Conservation (phyloP, 30 jellyfish, hydroid and myxozoan species). For the Rhopilema esculentum region DNA sequence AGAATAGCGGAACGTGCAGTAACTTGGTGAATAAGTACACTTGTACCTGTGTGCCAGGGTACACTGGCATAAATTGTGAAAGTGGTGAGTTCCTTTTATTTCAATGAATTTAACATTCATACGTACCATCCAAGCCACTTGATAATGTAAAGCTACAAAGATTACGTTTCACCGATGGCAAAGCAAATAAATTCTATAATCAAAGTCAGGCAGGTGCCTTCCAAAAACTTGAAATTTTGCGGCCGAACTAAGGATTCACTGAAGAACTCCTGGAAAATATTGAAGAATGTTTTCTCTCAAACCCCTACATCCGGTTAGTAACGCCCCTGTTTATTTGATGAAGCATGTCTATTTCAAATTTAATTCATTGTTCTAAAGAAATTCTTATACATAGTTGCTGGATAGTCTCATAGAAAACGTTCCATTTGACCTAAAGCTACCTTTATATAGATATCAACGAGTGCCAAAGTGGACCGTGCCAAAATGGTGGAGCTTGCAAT, state of each 20-base stretch:
- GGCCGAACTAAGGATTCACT: too few species aligned
- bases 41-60: slow-evolving; percentile 46
- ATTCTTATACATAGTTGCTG: background rate
- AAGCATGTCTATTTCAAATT: background rate
- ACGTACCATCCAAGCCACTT: background rate
- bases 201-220: too few species aligned
- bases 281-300: too few species aligned
- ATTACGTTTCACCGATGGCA: too few species aligned
- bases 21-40: slow-evolving; percentile 22
- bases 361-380: background rate
- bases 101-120: background rate
- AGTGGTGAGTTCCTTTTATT: background rate
- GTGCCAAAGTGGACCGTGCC: slow-evolving; percentile 50
- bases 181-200: too few species aligned
- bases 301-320: too few species aligned
- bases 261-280: too few species aligned
- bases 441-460: slow-evolving; percentile 33
- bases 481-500: slow-evolving; percentile 46
- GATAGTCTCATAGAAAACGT: background rate
- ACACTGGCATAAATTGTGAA: slow-evolving; percentile 10
- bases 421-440: background rate
- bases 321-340: too few species aligned
- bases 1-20: slow-evolving; percentile 25
- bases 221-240: too few species aligned
- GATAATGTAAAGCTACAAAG: background rate